These are phyloP conservation scores for Xylota sylvarum DNA, from an alignment of 2,888 invertebrate species.

Conservation along the genomic window DNA sequence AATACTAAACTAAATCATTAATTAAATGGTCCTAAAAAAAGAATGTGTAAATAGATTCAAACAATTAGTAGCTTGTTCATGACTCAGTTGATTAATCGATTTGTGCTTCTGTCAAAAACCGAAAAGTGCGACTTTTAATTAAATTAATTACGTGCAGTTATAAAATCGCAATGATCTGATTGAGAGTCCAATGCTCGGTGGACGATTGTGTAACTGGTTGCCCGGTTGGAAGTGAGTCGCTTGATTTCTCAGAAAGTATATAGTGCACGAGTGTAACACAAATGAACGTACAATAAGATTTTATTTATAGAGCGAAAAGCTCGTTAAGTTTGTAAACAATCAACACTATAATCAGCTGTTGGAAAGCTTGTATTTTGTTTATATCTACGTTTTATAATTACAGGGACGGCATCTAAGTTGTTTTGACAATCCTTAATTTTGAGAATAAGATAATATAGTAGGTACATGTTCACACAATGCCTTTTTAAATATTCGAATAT, in stretches of 20 bases:
- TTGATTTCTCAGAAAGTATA: neutral
- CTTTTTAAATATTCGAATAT: no score
- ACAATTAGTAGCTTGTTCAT: neutral
- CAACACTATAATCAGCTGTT: slow-evolving; percentile 39
- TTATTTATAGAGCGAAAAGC: slow-evolving; percentile 51
- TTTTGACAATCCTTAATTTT: no score
- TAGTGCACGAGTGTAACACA: slow-evolving; percentile 1
- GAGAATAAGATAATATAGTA: no score
- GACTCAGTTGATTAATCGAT: slow-evolving; percentile 3
- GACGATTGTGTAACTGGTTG: slow-evolving; percentile 46
- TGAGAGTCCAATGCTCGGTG: neutral
- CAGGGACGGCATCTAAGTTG: no score
- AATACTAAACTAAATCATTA: neutral
- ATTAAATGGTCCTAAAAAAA: neutral
- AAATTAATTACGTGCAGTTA: neutral
- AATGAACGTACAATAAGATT: neutral
- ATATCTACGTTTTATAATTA: neutral
- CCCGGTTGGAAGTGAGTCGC: neutral
- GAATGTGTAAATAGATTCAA: neutral
- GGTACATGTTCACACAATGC: no score
- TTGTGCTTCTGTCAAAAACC: neutral
- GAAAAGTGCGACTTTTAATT: neutral
- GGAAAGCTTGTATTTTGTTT: neutral
- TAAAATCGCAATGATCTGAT: neutral
- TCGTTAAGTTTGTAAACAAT: slow-evolving; percentile 40